Conservation (phyloP, 2,797 vertebrate genomes). For the Thripadectes ignobilis region DNA sequence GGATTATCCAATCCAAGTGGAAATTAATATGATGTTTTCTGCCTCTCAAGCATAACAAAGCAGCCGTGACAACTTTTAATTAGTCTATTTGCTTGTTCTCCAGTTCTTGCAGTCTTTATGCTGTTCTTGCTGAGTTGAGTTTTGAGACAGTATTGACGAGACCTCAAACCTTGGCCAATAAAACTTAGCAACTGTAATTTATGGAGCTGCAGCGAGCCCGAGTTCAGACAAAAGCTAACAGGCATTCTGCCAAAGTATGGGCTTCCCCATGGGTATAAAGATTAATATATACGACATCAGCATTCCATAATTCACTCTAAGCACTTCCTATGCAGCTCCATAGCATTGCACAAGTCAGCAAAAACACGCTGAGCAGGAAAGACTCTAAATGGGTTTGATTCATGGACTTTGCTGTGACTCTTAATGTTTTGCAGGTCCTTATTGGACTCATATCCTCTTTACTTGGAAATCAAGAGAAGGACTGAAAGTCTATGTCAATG, state of each 20-base stretch:
- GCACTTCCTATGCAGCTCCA: not conserved
- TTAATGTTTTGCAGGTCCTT: conserved; percentile 78
- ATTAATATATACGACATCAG: not conserved
- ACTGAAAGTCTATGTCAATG: conserved; percentile 92
- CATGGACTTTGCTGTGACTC: not conserved
- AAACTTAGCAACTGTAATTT: not conserved
- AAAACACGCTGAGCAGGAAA: not conserved
- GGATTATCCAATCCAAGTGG: not conserved
- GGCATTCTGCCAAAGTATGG: not conserved
- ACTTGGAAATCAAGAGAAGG: conserved; percentile 89
- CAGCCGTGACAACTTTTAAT: not conserved
- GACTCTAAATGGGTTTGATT: not conserved
- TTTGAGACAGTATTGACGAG: not conserved
- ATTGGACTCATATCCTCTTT: conserved; percentile 94
- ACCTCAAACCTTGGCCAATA: not conserved
- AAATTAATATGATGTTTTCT: not conserved
- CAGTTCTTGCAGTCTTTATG: not conserved
- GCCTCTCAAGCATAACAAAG: not conserved
- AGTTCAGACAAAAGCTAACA: not conserved
- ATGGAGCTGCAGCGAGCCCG: not conserved
- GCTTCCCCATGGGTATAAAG: not conserved
- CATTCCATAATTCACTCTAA: not conserved
- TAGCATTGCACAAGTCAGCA: not conserved
- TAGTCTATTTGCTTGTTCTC: not conserved
- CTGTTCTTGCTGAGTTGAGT: not conserved